phyloP scores from a whole-genome alignment of 92 coral and sea anemone genomes.

The Phenganax subtilis region DNA sequence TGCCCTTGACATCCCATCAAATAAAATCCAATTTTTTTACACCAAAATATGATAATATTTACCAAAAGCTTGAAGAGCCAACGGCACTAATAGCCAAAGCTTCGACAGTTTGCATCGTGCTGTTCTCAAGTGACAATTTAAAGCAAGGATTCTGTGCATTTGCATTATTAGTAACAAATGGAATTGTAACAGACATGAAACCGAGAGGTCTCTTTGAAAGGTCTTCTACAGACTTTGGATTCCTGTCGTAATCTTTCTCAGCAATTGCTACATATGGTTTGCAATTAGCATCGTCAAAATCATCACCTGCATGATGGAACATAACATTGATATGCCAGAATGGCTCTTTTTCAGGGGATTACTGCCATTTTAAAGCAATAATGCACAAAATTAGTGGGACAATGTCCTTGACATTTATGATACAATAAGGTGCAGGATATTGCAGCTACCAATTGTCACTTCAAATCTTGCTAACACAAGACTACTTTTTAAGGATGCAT shows the following conservation, averaged over 20 bases:
- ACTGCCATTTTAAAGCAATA: background rate
- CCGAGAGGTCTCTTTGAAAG: slow-evolving; percentile 71
- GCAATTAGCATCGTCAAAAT: slow-evolving; percentile 48
- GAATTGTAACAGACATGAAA: slow-evolving; percentile 43
- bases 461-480: no score
- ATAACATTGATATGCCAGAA: background rate
- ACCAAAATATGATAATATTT: background rate
- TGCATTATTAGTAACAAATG: slow-evolving; percentile 45
- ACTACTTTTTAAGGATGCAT: no score
- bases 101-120: slow-evolving; percentile 58
- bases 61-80: slow-evolving; percentile 42
- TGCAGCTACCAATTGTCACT: no score
- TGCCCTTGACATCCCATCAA: background rate
- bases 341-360: background rate
- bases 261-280: slow-evolving; percentile 51
- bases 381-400: background rate
- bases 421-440: no score
- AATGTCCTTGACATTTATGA: no score
- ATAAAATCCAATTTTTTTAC: background rate
- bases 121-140: slow-evolving; percentile 44
- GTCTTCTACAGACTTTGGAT: slow-evolving; percentile 42
- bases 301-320: slow-evolving; percentile 14
- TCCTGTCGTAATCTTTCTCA: slow-evolving; percentile 52
- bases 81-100: slow-evolving; percentile 50
- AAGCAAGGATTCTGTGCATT: slow-evolving; percentile 60